Evolutionary conservation across 2,113 vertebrate genomes (phyloP).

Genomic region (Cyanistes caeruleus): DNA sequence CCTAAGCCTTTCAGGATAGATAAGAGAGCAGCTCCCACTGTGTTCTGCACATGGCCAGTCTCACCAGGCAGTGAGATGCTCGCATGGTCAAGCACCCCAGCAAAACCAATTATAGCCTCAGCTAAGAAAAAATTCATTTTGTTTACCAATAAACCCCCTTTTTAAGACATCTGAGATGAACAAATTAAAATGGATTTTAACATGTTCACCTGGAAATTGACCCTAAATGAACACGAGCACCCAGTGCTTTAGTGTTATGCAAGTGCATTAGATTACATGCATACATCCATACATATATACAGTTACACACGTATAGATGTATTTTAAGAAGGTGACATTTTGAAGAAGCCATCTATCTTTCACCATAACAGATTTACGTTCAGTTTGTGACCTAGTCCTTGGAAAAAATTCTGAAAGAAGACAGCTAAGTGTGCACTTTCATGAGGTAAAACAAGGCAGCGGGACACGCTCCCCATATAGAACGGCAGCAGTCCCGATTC

Average conservation of each 20-base stretch:
- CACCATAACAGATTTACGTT: slow-evolving; percentile 57
- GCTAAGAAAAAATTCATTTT: neutral
- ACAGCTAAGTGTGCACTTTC: neutral
- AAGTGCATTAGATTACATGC: slow-evolving; percentile 56
- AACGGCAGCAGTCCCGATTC: neutral
- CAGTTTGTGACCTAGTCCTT: slow-evolving; percentile 31
- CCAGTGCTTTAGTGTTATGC: neutral
- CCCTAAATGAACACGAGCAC: neutral
- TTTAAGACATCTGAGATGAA: neutral
- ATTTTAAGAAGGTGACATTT: slow-evolving; percentile 69
- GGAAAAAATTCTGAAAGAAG: slow-evolving; percentile 45
- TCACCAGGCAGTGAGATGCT: neutral
- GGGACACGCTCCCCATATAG: neutral
- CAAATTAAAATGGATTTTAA: neutral
- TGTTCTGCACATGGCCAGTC: neutral
- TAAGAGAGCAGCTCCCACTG: slow-evolving; percentile 28
- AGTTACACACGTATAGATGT: slow-evolving; percentile 54
- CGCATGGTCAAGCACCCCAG: neutral
- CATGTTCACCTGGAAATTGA: neutral
- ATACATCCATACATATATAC: slow-evolving; percentile 35
- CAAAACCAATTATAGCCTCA: neutral
- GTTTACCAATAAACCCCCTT: neutral
- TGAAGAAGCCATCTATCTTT: slow-evolving; percentile 60
- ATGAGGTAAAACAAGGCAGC: neutral
- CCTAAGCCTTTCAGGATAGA: slow-evolving; percentile 27